A percentile compares a stretch with the other conserved stretches of the same genome.
These are phyloP conservation scores for Philereme transversata DNA, from an alignment of 2,888 invertebrate species.

Conservation along the genomic window DNA sequence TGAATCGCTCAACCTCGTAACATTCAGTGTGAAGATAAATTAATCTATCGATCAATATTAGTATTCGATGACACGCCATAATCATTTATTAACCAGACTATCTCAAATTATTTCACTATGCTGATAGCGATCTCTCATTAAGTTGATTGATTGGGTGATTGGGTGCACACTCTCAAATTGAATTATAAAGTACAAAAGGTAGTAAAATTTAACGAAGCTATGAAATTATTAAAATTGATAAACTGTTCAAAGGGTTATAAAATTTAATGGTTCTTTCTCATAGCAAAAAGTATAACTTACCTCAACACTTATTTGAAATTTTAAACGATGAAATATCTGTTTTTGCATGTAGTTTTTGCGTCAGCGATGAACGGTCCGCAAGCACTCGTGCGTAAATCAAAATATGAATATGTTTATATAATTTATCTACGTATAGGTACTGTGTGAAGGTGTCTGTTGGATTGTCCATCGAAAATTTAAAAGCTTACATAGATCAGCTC, in stretches of 20 bases:
- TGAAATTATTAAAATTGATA: constrained; percentile 5
- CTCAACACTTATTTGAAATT: constrained; percentile 38
- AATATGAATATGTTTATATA: constrained; percentile 50
- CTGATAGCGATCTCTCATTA: constrained; percentile 44
- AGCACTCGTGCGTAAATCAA: constrained; percentile 62
- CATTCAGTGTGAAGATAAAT: constrained; percentile 47
- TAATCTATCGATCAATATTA: constrained; percentile 42
- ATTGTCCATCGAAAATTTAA: neutral
- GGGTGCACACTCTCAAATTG: neutral
- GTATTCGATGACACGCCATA: constrained; percentile 39
- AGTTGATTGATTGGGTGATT: constrained; percentile 45
- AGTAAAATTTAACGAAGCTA: constrained; percentile 5
- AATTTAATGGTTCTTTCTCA: constrained; percentile 1
- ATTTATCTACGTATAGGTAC: neutral
- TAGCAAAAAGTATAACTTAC: constrained; percentile 7
- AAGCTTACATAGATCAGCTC: neutral
- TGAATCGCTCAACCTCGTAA: neutral
- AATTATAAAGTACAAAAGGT: constrained; percentile 5
- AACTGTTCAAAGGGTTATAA: neutral
- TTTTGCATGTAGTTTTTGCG: constrained; percentile 45
- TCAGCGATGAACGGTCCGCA: constrained; percentile 38
- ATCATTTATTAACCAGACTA: constrained; percentile 43
- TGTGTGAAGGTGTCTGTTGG: neutral
- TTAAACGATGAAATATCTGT: constrained; percentile 43
- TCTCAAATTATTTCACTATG: constrained; percentile 37